Evolutionary conservation across 2,888 invertebrate genomes (phyloP), one percentile per base, ranked within the genome.

Genomic region (Spicauda simplicius): DNA sequence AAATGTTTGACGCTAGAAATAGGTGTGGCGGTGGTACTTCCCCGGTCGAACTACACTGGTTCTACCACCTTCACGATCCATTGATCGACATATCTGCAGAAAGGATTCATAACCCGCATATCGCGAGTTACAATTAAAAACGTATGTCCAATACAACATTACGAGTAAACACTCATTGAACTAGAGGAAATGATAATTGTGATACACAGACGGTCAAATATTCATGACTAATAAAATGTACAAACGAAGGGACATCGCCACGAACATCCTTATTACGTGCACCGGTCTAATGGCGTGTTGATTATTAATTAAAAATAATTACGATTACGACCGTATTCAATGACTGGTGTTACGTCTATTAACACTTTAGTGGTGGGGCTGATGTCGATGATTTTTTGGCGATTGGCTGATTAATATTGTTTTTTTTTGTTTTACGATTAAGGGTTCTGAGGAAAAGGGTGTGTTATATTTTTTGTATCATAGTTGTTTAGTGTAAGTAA

Each of bases 291-390:
- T 90, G 86, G 87, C 90, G 91, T 87, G 88, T 91, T 92, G 92
- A 90, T 92, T 92, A 93, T 91, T 92, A 92, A 93, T 93, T 93
- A 93, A 93, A 92, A 93, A 92, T 93, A 92, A 92, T 93, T 91
- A 92, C 88, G 88, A 93, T 93, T 93, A 92, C 90, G 92, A 91
- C 88, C 92, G 86, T 90, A 91, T 92, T 92, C 92, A 93, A 92
- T 92, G 92, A 92, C 92, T 92, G 91, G 92, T 91, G 92, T 92
- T 92, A 89, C 86, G 83, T 87, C 85, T 87, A 90, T 92, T 91
- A 93, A 91, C 87, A 77, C 77, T 79, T 73, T 86, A 87, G 90
- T 76, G 88, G 74, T 81, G 86, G 72, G 79, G 53, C 37, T 33
- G 33, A 8, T 33, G 33, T 50, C 0, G 59, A 14, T 41, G 52